These are phyloP conservation scores for Urocitellus parryii DNA, from an alignment of 2,113 vertebrate species.

Conservation along the genomic window DNA sequence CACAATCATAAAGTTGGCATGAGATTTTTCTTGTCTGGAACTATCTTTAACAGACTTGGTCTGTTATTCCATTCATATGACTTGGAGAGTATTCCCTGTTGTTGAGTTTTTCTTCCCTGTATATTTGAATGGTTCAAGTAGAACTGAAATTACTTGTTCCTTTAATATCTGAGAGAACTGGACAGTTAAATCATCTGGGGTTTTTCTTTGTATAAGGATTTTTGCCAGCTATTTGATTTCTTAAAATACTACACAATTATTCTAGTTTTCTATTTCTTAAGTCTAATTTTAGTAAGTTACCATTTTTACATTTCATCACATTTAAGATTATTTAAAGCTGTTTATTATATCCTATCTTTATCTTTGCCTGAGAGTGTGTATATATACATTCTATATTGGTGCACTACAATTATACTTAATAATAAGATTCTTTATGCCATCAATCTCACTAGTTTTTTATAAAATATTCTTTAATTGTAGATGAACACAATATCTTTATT, in stretches of 20 bases:
- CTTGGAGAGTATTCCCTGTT: neutral
- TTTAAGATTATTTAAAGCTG: neutral
- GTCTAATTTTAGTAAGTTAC: neutral
- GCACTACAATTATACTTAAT: no score
- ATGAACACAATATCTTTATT: no score
- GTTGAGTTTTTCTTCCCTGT: no score
- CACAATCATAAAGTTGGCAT: neutral
- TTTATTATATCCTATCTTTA: neutral
- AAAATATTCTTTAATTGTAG: no score
- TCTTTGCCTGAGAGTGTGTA: no score
- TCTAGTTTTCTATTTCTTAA: neutral
- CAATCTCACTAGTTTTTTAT: no score
- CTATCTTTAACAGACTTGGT: neutral
- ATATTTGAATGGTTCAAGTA: neutral
- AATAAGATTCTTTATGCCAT: no score
- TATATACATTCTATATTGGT: no score
- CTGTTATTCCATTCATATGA: neutral
- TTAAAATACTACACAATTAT: neutral
- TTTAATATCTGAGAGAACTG: neutral
- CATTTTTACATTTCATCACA: neutral
- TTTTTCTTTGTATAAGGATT: neutral
- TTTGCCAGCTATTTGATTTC: neutral
- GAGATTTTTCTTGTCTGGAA: no score
- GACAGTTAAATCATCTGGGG: neutral
- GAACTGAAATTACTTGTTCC: neutral